phyloP scores from a whole-genome alignment of 2,797 vertebrate species.

The Ciconia nigra region DNA sequence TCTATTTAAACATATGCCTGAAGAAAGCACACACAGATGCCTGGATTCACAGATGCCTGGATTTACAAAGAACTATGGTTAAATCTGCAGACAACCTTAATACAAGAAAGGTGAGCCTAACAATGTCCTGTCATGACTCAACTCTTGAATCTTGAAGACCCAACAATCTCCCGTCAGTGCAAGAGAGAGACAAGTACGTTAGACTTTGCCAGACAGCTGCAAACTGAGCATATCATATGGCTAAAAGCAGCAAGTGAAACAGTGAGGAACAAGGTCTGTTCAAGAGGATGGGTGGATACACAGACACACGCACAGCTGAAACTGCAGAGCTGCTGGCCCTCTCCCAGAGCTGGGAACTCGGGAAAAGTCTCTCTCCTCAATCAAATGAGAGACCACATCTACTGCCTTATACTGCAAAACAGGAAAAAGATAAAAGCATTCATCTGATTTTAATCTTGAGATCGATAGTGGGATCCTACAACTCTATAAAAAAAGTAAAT shows the following conservation, averaged over 20 bases:
- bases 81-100: neutral
- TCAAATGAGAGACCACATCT: neutral
- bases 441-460: neutral
- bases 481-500: neutral
- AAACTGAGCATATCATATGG: neutral
- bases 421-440: neutral
- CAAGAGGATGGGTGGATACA: neutral
- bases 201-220: neutral
- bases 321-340: neutral
- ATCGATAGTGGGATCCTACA: neutral
- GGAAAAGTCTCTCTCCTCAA: neutral
- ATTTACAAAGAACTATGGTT: neutral
- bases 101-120: neutral
- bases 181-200: neutral
- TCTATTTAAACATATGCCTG: neutral
- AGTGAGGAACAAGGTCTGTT: neutral
- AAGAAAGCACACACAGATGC: neutral
- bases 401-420: neutral
- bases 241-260: neutral
- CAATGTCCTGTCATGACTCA: neutral
- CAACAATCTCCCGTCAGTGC: neutral
- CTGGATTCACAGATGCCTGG: neutral
- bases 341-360: accelerated
- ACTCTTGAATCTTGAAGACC: neutral
- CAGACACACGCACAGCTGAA: neutral